Evolutionary conservation across 2,888 invertebrate genomes (phyloP), one percentile per base, ranked within the genome.

Genomic region (Andrena bicolor): DNA sequence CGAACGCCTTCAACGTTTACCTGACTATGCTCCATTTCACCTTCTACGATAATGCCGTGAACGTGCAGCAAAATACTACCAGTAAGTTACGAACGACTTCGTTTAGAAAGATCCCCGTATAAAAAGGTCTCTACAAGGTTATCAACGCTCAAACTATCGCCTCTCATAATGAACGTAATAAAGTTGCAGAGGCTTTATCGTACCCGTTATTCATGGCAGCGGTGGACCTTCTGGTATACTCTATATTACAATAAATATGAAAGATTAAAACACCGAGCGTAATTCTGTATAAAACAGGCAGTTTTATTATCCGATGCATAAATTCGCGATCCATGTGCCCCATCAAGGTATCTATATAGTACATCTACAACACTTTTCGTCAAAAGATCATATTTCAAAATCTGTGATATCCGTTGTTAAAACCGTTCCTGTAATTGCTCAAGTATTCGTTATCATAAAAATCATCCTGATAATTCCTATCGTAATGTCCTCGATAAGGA

Each of bases 11-110:
- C 49, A 93, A 91, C 60, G 74, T 93, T 48, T 90, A 90, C 65
- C 63, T 93, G 56, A 91, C 93, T 20, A 91, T 93, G 90, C 74
- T 90, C n/a, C 92, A 93, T 77, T 71, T 90, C 64, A 90, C 87
- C 32, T 86, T 91, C 71, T 90, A 88, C 30, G 91, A 93, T 35
- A 88, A 90, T 30, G 76, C 89, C 20, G 28, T 87, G n/a, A 88
- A 85, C 66, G 68, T 88, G 60, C 88, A 88, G 16, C 70, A 80
- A 53, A 85, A 90, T 30, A 77, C 88, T 70, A 76, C 83, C n/a
- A 83, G 93, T 93, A 86, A 90, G 91, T 83, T 69, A 48, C n/a
- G 35, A 23, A 71, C 28, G 48, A n/a, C 7, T 49, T 51, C n/a
- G 10, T 48, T 60, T 26, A 41, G 64, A 30, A 16, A 49, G 2